These are phyloP conservation scores for Clarias gariepinus DNA, from an alignment of 2,113 vertebrate genomes.

Conservation along the genomic window DNA sequence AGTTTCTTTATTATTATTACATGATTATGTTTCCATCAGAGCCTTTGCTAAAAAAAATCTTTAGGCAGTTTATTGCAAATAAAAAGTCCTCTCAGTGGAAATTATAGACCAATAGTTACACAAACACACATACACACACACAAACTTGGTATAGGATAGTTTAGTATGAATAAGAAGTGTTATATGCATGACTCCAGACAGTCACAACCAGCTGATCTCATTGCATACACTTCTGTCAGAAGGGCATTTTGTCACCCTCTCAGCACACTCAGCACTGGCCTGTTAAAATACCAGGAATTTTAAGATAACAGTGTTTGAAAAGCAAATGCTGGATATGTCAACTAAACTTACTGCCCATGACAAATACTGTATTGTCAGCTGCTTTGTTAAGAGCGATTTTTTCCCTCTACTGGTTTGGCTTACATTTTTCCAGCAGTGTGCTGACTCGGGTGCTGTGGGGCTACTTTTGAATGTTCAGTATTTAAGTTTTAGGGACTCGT, in stretches of 20 bases:
- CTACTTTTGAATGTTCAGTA: background rate
- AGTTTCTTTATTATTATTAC: background rate
- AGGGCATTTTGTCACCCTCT: background rate
- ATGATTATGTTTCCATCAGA: background rate
- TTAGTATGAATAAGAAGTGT: background rate
- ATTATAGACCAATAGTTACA: background rate
- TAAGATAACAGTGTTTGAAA: background rate
- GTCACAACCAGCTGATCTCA: background rate
- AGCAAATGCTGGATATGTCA: background rate
- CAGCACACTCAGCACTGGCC: background rate
- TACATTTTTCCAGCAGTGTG: background rate
- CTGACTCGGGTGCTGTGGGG: background rate
- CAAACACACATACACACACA: too few species aligned
- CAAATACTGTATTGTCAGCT: background rate
- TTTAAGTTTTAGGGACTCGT: background rate
- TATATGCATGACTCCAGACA: background rate
- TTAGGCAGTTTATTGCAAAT: too few species aligned
- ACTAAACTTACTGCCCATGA: background rate
- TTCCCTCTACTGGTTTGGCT: background rate
- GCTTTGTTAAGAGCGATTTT: background rate
- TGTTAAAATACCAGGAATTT: background rate
- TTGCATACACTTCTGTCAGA: background rate
- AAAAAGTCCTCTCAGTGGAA: background rate
- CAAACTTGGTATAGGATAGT: background rate
- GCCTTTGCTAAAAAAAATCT: background rate